Conservation (phyloP, 1,140 invertebrate species). For the Dendroctonus valens region DNA sequence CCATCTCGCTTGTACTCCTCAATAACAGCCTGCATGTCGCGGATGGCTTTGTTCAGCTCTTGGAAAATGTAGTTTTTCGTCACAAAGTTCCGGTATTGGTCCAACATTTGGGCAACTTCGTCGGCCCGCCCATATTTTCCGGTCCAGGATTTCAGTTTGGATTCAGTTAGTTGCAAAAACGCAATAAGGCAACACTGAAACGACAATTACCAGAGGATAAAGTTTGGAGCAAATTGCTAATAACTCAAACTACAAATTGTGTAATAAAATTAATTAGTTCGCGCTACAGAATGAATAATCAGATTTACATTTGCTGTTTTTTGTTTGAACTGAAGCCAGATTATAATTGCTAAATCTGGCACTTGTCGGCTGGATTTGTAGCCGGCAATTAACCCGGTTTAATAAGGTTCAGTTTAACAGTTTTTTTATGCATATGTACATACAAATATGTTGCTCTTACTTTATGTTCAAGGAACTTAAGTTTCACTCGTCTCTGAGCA, state of each 20-base stretch:
- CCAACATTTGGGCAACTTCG: slow-evolving; percentile 77
- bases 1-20: slow-evolving; percentile 88
- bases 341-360: too few species aligned
- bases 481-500: slow-evolving; percentile 71
- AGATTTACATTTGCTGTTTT: too few species aligned
- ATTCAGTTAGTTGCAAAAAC: slow-evolving; percentile 85
- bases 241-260: too few species aligned
- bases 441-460: too few species aligned
- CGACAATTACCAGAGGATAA: neutral
- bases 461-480: slow-evolving; percentile 90
- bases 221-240: neutral
- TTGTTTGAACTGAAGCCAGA: too few species aligned
- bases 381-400: too few species aligned
- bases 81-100: slow-evolving; percentile 90
- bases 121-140: slow-evolving; percentile 84
- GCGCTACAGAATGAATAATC: too few species aligned
- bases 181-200: slow-evolving; percentile 81
- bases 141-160: slow-evolving; percentile 84
- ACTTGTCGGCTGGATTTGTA: too few species aligned
- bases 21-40: slow-evolving; percentile 87
- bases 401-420: too few species aligned
- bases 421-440: too few species aligned
- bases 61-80: slow-evolving; percentile 89
- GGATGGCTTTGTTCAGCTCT: slow-evolving; percentile 89
- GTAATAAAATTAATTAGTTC: too few species aligned